These are phyloP conservation scores for Auanema freiburgensis DNA, from an alignment of 2,888 invertebrate genomes.

Conservation along the genomic window DNA sequence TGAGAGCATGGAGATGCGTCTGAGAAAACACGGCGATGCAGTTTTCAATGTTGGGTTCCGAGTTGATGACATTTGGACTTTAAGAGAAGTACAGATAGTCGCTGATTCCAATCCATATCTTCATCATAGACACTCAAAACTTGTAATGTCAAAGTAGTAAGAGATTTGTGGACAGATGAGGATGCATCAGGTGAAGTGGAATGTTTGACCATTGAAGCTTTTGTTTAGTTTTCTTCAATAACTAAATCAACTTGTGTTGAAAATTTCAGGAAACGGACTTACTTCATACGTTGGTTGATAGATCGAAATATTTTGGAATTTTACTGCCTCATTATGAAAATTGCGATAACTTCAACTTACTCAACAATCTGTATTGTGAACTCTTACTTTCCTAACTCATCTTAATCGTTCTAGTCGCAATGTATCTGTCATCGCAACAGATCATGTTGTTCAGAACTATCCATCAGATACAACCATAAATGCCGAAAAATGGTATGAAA, in stretches of 20 bases:
- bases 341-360: constrained; percentile 34
- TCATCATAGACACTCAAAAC: too few species aligned
- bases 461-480: constrained; percentile 86
- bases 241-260: background rate
- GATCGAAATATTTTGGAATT: constrained; percentile 76
- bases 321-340: constrained; percentile 82
- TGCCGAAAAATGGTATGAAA: constrained; percentile 72
- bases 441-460: constrained; percentile 95
- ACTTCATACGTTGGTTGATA: constrained; percentile 65
- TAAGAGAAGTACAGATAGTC: constrained; percentile 71
- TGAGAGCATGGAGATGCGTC: constrained; percentile 74
- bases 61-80: constrained; percentile 86
- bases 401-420: background rate
- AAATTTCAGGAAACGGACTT: constrained; percentile 37
- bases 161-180: background rate
- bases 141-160: background rate
- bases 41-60: constrained; percentile 91
- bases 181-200: constrained; percentile 4
- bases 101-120: background rate
- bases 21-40: constrained; percentile 88
- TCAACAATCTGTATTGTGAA: constrained; percentile 26
- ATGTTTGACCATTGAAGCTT: constrained; percentile 2
- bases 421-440: constrained; percentile 69
- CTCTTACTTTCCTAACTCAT: background rate
- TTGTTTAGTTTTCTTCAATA: constrained; percentile 18